Base-by-base conservation (phyloP, 2,113 vertebrate species). In the Hoplias malabaricus region DNA sequence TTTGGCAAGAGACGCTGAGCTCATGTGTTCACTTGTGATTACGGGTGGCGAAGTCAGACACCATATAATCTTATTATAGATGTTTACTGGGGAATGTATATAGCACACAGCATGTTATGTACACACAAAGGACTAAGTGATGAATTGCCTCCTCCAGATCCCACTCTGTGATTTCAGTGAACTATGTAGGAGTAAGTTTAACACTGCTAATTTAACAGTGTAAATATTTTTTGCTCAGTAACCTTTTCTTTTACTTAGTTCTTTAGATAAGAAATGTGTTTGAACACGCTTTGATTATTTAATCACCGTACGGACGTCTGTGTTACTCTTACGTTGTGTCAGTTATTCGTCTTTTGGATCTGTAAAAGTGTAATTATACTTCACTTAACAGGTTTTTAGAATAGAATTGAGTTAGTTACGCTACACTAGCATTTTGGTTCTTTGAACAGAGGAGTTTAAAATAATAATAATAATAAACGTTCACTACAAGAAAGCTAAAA, bases 1-100 rank as follows among this genome's bases (percentile, higher is more conserved):
- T 57, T 43, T 4, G 23, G 34, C 25, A 68, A 8, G 36, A 57
- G 75, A 57, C 12, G 42, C 42, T 62, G 62, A 68, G 53, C 65
- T 57, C 63, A 42, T 69, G 54, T 25, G 38, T 43, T 21, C 43
- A 50, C 36, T 59, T 27, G 63, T 77, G 75, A 66, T 77, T 54
- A 54, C 0, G 73, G 33, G 62, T 54, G 38, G 33, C 13, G 46
- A 38, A 53, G 23, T 46, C 75, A 77, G 13, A 25, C 38, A 10
- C 53, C 50, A 27, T 68, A 46, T 69, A 46, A 59, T 77, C 75
- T 77, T 77, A 69, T 69, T 77, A 77, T 77, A 77, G 75, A 69
- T 19, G 27, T 57, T 67, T 46, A 33, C 65, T 54, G 65, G 53
- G 73, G 33, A 75, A 12, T 29, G 38, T 69, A 69, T 77, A 59